A percentile compares a stretch with the other conserved stretches of the same genome.
phyloP scores from a whole-genome alignment of 1,140 invertebrate genomes.

The Chrysopa pallens region DNA sequence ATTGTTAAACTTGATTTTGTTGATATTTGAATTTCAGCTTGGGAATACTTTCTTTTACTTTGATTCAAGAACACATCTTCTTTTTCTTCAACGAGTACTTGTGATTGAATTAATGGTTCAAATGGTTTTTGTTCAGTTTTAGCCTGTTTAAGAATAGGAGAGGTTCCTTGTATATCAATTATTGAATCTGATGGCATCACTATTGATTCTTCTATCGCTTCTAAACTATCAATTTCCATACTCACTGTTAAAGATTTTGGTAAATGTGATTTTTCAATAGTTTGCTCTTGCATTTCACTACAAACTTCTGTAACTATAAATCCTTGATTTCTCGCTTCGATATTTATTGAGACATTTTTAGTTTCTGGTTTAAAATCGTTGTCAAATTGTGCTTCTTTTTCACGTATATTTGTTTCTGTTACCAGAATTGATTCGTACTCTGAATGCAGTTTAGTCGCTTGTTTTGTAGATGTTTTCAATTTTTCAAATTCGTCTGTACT shows the following conservation, averaged over 20 bases:
- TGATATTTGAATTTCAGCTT: conserved; percentile 20
- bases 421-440: conserved; percentile 17
- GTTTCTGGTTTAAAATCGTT: conserved; percentile 17
- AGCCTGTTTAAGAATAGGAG: conserved; percentile 3
- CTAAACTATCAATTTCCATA: conserved; percentile 10
- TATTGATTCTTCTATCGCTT: conserved; percentile 5
- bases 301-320: conserved; percentile 20
- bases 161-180: background rate
- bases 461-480: conserved; percentile 14
- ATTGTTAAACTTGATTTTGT: conserved; percentile 26
- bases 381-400: conserved; percentile 23
- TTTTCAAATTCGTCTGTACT: conserved; percentile 23
- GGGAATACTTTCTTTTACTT: conserved; percentile 16
- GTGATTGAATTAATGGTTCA: conserved; percentile 10
- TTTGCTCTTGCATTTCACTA: conserved; percentile 20
- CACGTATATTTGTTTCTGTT: conserved; percentile 20
- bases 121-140: conserved; percentile 7
- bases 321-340: conserved; percentile 20
- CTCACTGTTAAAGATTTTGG: conserved; percentile 12
- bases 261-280: conserved; percentile 9
- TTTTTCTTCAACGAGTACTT: conserved; percentile 11
- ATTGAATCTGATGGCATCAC: conserved; percentile 2
- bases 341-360: conserved; percentile 14
- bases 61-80: conserved; percentile 10
- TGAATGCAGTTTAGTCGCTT: conserved; percentile 12